Base-by-base conservation (phyloP, 1,140 invertebrate species). In the Spodoptera litura region DNA sequence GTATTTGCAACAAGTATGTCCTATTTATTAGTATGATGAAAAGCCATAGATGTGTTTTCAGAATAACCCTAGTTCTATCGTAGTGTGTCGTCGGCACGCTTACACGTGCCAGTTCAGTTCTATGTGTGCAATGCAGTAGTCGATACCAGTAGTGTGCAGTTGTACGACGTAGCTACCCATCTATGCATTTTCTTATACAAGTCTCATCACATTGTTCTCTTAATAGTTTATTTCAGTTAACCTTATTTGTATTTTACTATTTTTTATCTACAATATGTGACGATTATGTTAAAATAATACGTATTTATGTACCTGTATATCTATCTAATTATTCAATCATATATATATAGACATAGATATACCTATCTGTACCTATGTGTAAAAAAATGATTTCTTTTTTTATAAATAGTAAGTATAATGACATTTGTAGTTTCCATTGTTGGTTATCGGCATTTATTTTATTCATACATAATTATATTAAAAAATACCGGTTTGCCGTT, bases 111-210 rank as follows among this genome's bases (percentile, higher is more conserved):
- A 64, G 68, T n/a, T 20, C 25, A 15, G 12, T 53, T 62, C 11
- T 72, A 35, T 79, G 80, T 79, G 80, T 82, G 80, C 80, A 79
- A 77, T 79, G 80, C 78, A 79, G 68, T 70, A 51, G 66, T 74
- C 58, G 51, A 51, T 78, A 77, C 61, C 59, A 78, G 66, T 64
- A 78, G 66, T 64, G 58, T 73, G 71, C 70, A 79, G 25, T 35
- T 64, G 51, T 64, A 44, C 9, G 38, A 44, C 38, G 38, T 44
- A 44, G 38, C 38, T 44, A 53, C 38, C 31, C 56, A 71, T 78
- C 25, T 78, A 68, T 71, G 86, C 80, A 85, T 85, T 62, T 27
- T 20, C 4, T 12, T 38, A n/a, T 52, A 75, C 2, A 53, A 25
- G 31, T 31, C 44, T 35, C 49, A 52, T 27, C 13, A 52, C 44